These are phyloP conservation scores for Aphidius ervi DNA, from an alignment of 1,140 invertebrate genomes.

Conservation along the genomic window DNA sequence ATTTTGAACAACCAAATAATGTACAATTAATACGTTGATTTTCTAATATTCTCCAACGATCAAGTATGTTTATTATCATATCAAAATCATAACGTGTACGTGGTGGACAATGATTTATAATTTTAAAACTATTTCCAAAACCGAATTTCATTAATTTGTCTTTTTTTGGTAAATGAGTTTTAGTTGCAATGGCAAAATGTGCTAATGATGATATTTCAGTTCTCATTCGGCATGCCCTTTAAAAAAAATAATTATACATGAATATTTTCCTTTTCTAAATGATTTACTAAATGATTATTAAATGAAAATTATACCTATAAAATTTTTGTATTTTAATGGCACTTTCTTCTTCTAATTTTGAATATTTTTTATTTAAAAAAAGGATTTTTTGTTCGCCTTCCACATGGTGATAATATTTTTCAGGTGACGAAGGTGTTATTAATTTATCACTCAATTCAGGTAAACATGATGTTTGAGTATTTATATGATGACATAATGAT, in stretches of 20 bases:
- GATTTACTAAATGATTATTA: neutral
- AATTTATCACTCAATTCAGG: conserved; percentile 34
- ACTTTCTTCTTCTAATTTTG: conserved; percentile 27
- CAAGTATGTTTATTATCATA: conserved; percentile 60
- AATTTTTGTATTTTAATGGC: conserved; percentile 44
- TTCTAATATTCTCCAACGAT: conserved; percentile 65
- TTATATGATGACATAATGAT: conserved; percentile 24
- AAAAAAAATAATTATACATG: conserved; percentile 3
- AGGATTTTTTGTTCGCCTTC: too few relatives aligned
- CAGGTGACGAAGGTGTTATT: conserved; percentile 25
- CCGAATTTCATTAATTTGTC: conserved; percentile 18
- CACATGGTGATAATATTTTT: too few relatives aligned
- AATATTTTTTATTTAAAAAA: neutral
- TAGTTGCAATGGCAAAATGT: conserved; percentile 19
- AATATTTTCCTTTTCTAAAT: neutral
- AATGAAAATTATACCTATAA: conserved; percentile 34
- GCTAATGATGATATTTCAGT: conserved; percentile 21
- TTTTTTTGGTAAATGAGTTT: conserved; percentile 18
- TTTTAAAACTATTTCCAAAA: conserved; percentile 22
- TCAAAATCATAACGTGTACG: conserved; percentile 61
- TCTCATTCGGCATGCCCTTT: conserved; percentile 20
- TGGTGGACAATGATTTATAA: conserved; percentile 42
- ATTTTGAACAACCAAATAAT: conserved; percentile 57
- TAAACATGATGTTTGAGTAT: conserved; percentile 31
- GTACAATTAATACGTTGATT: conserved; percentile 55